These are phyloP conservation scores for Branchinecta lynchi DNA, from an alignment of 1,140 invertebrate genomes.

Conservation along the genomic window DNA sequence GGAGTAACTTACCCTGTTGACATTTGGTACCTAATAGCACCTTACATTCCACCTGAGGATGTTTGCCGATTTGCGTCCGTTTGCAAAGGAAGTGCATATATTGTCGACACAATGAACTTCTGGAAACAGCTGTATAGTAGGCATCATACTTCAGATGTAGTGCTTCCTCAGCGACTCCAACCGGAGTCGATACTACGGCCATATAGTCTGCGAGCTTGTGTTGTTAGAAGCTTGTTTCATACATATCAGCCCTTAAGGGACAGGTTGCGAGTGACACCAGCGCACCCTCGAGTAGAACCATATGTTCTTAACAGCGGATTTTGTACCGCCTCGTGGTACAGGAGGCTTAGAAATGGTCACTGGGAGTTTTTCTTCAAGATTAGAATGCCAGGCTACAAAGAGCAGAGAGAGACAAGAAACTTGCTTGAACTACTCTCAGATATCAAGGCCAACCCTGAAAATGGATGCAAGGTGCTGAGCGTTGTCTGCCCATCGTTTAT, in stretches of 20 bases:
- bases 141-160: not conserved
- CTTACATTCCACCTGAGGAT: not conserved
- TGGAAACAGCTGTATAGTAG: not conserved
- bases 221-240: not conserved
- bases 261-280: not conserved
- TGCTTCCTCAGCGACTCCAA: not conserved
- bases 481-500: not conserved
- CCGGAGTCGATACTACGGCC: not conserved
- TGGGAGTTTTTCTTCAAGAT: slow-evolving; percentile 1
- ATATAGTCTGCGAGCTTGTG: not conserved
- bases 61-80: not conserved
- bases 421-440: not conserved
- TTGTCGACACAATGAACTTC: not conserved
- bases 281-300: not conserved
- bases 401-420: not conserved
- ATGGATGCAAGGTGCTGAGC: not conserved
- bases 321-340: not conserved
- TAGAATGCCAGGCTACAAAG: not conserved
- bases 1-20: not conserved
- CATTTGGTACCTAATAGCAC: not conserved
- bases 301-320: not conserved
- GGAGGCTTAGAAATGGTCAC: not conserved
- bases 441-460: not conserved
- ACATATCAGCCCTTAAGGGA: not conserved
- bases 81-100: not conserved